phyloP scores from a whole-genome alignment of 1,140 invertebrate species.

The Drosophila subobscura region DNA sequence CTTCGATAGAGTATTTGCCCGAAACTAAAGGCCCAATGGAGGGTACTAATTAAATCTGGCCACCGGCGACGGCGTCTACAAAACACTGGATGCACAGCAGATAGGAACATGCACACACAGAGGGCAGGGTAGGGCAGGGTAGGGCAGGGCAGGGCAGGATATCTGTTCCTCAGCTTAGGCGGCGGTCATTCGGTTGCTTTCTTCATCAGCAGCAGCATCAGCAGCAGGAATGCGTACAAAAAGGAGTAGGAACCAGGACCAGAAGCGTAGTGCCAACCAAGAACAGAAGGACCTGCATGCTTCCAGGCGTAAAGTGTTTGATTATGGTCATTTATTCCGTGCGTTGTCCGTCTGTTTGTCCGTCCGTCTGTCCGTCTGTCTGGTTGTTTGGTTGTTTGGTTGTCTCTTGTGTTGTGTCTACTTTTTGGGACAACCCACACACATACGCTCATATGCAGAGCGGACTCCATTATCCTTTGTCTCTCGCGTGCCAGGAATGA shows the following conservation, averaged over 20 bases:
- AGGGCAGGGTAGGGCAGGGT: too few relatives aligned
- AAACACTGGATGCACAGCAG: constrained; percentile 62
- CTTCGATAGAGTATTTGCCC: constrained; percentile 5
- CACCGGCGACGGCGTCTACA: constrained; percentile 55
- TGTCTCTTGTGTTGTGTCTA: constrained; percentile 51
- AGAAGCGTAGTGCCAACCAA: too few relatives aligned
- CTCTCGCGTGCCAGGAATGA: constrained; percentile 17
- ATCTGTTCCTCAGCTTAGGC: constrained; percentile 34
- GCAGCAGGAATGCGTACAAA: constrained; percentile 3
- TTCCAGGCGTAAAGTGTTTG: constrained; percentile 79
- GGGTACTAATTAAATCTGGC: constrained; percentile 74
- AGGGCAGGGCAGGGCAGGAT: too few relatives aligned
- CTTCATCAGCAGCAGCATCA: constrained; percentile 32
- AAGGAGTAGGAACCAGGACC: constrained; percentile 13
- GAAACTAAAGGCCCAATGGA: constrained; percentile 12
- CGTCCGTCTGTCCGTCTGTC: constrained; percentile 24
- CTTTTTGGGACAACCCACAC: constrained; percentile 31
- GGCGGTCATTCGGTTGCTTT: constrained; percentile 29
- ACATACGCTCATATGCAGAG: constrained; percentile 10
- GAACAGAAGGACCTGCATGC: constrained; percentile 32
- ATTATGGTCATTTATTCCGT: constrained; percentile 79
- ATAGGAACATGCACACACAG: constrained; percentile 10
- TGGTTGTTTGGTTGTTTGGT: constrained; percentile 2
- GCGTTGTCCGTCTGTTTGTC: constrained; percentile 1
- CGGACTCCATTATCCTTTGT: constrained; percentile 57